Evolutionary conservation across 2,113 vertebrate genomes (phyloP).

Genomic region (Hemibagrus wyckioides): DNA sequence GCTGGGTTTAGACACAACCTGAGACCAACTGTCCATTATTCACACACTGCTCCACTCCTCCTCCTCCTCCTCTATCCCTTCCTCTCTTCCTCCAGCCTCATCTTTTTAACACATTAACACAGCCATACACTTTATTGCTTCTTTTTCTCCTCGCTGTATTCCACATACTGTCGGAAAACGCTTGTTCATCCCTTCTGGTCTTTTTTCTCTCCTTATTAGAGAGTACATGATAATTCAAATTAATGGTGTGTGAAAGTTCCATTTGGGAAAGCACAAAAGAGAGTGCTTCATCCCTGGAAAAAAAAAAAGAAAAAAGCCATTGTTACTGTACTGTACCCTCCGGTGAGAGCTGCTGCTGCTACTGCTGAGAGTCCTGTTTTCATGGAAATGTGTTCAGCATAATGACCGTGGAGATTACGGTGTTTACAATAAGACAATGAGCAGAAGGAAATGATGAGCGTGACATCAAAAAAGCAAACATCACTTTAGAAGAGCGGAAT

Average conservation of each 20-base stretch:
- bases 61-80: background rate
- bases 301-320: background rate
- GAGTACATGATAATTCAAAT: conserved; percentile 28
- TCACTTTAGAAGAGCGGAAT: background rate
- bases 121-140: conserved; percentile 21
- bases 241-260: conserved; percentile 29
- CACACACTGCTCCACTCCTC: background rate
- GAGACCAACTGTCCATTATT: background rate
- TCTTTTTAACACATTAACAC: background rate
- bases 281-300: background rate
- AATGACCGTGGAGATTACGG: background rate
- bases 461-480: background rate
- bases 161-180: background rate
- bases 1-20: background rate
- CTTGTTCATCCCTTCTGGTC: background rate
- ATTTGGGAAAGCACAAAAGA: conserved; percentile 26
- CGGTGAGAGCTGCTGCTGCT: background rate
- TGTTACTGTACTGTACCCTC: conserved; percentile 4
- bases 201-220: conserved; percentile 20
- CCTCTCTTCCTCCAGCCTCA: background rate
- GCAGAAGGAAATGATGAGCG: background rate
- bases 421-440: conserved; percentile 17
- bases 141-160: conserved; percentile 1
- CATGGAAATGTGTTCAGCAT: conserved; percentile 21
- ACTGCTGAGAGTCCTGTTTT: background rate